phyloP scores from a whole-genome alignment of 2,113 vertebrate species.

The Peromyscus polionotus region DNA sequence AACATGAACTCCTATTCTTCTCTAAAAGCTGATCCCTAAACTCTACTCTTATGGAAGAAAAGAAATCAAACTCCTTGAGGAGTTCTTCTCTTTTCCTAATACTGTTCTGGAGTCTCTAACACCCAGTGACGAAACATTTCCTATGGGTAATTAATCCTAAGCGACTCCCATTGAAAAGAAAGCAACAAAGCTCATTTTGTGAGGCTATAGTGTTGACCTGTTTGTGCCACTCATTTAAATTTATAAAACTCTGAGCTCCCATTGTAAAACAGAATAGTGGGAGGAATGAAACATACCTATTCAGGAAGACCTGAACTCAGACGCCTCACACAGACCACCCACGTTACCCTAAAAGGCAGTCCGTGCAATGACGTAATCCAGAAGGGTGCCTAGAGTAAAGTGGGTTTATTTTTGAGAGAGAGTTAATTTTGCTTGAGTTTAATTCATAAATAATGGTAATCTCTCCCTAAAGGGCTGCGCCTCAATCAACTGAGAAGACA shows the following conservation, averaged over 20 bases:
- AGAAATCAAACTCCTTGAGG: constrained; percentile 1
- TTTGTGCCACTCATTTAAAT: constrained; percentile 10
- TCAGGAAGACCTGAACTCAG: neutral
- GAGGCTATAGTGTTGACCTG: neutral
- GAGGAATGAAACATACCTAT: neutral
- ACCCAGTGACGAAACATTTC: neutral
- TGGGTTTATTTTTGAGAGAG: neutral
- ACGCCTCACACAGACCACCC: constrained; percentile 42
- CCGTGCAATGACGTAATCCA: neutral
- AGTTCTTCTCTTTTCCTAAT: constrained; percentile 7
- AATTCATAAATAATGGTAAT: constrained; percentile 44
- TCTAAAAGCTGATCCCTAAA: neutral
- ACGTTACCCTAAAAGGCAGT: neutral
- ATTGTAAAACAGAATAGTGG: constrained; percentile 5
- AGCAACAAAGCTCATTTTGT: constrained; percentile 47
- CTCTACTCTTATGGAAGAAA: neutral
- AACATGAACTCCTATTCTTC: neutral
- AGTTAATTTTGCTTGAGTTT: constrained; percentile 62
- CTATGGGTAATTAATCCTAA: neutral
- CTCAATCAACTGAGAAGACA: constrained; percentile 49
- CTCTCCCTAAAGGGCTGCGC: constrained; percentile 63
- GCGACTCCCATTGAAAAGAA: constrained; percentile 1
- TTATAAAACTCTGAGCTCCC: constrained; percentile 57
- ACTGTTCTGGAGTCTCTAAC: neutral
- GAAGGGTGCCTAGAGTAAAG: constrained; percentile 17